These are phyloP conservation scores for Bucco capensis DNA, from an alignment of 2,113 vertebrate genomes.

Conservation along the genomic window DNA sequence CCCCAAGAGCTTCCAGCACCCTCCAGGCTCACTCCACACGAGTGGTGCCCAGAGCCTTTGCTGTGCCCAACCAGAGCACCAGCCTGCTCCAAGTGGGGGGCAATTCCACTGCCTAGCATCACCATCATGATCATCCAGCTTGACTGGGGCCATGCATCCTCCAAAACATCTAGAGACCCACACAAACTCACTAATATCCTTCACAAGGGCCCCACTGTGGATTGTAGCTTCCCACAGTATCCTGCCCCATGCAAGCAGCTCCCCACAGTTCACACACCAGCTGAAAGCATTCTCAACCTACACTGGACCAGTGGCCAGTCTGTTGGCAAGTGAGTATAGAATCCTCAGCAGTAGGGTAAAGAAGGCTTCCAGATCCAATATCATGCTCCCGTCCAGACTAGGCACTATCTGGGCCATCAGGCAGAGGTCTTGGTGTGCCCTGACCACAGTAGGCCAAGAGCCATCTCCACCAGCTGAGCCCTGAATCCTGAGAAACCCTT, in stretches of 20 bases:
- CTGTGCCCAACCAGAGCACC: not conserved
- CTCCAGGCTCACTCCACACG: not conserved
- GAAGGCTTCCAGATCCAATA: not conserved
- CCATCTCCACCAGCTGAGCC: not conserved
- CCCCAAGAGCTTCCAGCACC: not conserved
- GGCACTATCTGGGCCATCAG: not conserved
- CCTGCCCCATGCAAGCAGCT: not conserved
- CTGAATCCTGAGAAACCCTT: not conserved
- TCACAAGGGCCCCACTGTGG: rapidly evolving
- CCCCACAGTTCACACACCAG: not conserved
- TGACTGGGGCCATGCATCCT: not conserved
- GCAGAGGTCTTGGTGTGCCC: not conserved
- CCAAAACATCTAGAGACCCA: not conserved
- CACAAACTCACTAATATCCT: not conserved
- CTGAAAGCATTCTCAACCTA: not conserved
- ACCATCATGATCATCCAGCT: not conserved
- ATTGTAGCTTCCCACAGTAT: too few relatives aligned
- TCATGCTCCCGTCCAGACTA: not conserved
- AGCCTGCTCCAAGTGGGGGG: not conserved
- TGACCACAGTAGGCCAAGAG: not conserved
- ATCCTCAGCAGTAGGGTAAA: not conserved
- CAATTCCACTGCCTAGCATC: not conserved
- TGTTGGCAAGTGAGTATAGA: rapidly evolving
- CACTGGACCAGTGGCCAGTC: rapidly evolving
- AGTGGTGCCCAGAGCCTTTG: rapidly evolving